phyloP scores from a whole-genome alignment of 2,113 vertebrate species.

The Notiomystis cincta region DNA sequence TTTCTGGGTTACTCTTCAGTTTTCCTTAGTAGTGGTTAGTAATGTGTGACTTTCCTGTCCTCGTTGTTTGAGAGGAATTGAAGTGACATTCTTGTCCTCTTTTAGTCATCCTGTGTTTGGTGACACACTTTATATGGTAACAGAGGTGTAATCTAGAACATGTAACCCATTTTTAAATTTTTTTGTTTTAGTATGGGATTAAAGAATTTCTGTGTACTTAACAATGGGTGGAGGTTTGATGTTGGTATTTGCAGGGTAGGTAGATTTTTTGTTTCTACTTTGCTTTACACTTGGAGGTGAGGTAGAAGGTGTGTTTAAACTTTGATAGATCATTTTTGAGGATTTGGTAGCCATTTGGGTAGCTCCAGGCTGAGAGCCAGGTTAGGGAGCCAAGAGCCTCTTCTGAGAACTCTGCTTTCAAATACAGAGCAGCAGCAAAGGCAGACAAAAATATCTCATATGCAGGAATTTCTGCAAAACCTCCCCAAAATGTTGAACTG shows the following conservation, averaged over 20 bases:
- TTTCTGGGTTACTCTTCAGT: background rate
- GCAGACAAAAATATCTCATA: background rate
- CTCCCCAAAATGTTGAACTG: background rate
- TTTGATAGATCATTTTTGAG: fast-evolving
- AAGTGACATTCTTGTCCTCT: background rate
- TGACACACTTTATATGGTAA: background rate
- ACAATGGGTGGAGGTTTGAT: background rate
- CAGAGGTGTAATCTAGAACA: background rate
- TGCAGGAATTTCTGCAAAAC: background rate
- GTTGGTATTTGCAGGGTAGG: background rate
- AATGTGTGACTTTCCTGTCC: background rate
- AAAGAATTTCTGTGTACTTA: background rate
- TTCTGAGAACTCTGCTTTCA: background rate
- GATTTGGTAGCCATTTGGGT: background rate
- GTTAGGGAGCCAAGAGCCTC: background rate
- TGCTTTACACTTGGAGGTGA: background rate
- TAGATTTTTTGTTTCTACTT: background rate
- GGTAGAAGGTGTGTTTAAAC: background rate
- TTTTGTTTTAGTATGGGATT: background rate
- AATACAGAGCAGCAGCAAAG: background rate
- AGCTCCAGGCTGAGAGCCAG: background rate
- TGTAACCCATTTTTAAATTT: background rate
- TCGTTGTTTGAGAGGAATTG: background rate
- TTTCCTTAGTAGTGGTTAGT: background rate
- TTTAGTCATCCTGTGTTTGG: background rate